These are phyloP conservation scores for Encarsia formosa DNA, from an alignment of 2,888 invertebrate species.

Conservation along the genomic window DNA sequence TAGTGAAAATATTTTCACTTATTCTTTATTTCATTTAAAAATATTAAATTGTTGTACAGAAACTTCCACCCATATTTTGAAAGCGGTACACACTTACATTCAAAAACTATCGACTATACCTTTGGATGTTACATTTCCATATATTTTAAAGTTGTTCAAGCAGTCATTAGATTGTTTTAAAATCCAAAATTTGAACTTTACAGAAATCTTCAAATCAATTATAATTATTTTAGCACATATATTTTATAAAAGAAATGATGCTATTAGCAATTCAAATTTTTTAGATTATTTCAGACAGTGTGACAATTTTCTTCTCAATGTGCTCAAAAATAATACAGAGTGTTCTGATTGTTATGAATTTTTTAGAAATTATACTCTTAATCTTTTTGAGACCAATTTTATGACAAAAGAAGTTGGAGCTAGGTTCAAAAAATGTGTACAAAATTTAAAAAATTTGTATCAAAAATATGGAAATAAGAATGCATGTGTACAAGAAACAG, in stretches of 20 bases:
- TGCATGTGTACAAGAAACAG: constrained; percentile 24
- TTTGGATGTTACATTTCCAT: constrained; percentile 1
- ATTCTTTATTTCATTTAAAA: constrained; percentile 12
- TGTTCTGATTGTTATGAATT: constrained; percentile 25
- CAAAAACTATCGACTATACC: constrained; percentile 10
- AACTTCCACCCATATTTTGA: constrained; percentile 3
- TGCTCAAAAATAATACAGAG: background rate
- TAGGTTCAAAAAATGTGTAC: constrained; percentile 18
- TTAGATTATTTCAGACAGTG: constrained; percentile 15
- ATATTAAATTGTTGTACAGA: constrained; percentile 16
- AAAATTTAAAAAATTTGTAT: constrained; percentile 12
- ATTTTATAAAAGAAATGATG: constrained; percentile 20
- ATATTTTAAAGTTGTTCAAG: constrained; percentile 8
- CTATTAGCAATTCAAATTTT: constrained; percentile 15
- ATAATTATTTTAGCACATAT: constrained; percentile 9
- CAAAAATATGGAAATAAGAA: constrained; percentile 20
- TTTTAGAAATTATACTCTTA: constrained; percentile 28
- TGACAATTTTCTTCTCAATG: constrained; percentile 11
- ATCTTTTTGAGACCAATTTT: constrained; percentile 26
- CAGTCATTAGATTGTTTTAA: constrained; percentile 10
- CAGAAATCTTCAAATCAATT: constrained; percentile 6
- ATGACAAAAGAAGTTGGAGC: constrained; percentile 27
- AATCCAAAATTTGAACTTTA: too few species aligned
- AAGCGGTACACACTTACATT: constrained; percentile 7
- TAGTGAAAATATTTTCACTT: constrained; percentile 3